phyloP scores from a whole-genome alignment of 1,140 invertebrate genomes.

The Diprion similis region DNA sequence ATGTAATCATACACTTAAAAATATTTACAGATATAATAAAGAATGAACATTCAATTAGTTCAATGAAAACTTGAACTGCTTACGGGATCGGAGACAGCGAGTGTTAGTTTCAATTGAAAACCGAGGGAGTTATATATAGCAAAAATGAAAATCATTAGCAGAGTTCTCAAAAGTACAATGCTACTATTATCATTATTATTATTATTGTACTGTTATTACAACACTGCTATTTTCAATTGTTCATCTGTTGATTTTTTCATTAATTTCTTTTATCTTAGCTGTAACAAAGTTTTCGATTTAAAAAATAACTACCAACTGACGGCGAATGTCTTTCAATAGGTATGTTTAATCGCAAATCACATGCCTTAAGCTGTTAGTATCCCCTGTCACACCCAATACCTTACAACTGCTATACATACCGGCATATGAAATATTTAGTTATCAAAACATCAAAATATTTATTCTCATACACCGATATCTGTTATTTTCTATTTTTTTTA shows the following conservation, averaged over 20 bases:
- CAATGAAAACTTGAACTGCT: neutral
- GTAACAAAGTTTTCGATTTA: slow-evolving; percentile 5
- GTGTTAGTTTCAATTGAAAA: neutral
- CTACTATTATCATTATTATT: neutral
- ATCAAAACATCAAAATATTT: slow-evolving; percentile 5
- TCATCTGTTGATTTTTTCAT: neutral
- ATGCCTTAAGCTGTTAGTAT: neutral
- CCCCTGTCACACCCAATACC: neutral
- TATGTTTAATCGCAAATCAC: neutral
- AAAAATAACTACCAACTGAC: neutral
- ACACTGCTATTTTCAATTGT: neutral
- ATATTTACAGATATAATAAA: slow-evolving; percentile 2
- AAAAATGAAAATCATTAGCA: neutral
- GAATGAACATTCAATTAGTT: neutral
- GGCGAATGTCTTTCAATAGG: too few species aligned
- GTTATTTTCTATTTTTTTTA: slow-evolving; percentile 5
- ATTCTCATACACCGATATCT: slow-evolving; percentile 11
- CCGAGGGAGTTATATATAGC: neutral
- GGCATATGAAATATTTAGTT: slow-evolving; percentile 1
- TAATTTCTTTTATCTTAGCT: slow-evolving; percentile 1
- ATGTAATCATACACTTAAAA: neutral
- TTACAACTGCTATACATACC: slow-evolving; percentile 3
- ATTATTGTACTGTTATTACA: neutral
- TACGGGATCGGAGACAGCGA: neutral
- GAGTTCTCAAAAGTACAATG: neutral